Base-by-base conservation (phyloP, 23 tunicate genomes). In the Corella eumyota region DNA sequence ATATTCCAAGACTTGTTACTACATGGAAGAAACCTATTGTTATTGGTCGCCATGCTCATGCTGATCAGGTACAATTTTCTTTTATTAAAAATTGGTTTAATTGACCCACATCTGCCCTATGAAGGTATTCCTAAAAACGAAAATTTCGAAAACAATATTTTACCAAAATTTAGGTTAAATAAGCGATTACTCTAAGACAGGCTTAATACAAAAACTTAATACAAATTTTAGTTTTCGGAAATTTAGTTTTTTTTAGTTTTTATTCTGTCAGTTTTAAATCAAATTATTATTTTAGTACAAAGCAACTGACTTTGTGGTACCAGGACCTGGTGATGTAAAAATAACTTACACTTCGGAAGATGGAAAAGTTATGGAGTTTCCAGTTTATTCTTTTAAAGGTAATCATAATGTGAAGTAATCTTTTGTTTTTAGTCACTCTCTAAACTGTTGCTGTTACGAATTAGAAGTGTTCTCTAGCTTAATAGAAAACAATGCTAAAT, bases 281-380 rank as follows among this genome's bases (percentile, higher is more conserved):
- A n/a, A n/a, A n/a, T n/a, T n/a, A n/a, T n/a, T n/a, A 30, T 33
- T 49, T 25, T 35, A 88, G 96, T 88, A 88, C 77, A 88, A 79
- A 62, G 96, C 96, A 0, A 88, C 96, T 3, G 96, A 88, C 59
- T 88, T 88, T 78, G 96, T 88, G 31, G 96, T 78, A n/a, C 88
- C 96, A 28, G 88, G 96, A 7, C 52, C 71, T 29, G 96, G 96
- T 1, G 62, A 78, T 49, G 70, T 88, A 6, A 37, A 62, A 13
- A 88, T 88, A 56, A 73, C 68, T 32, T 88, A 61, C 68, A 73
- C 64, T 20, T 34, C 78, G 0, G 62, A 61, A 1, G 53, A 67
- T 36, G 96, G 97, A 2, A 33, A 52, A 37, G 35, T 35, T 1
- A 45, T 27, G 33, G 96, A 88, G 50, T 70, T 70, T 57, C 56